A percentile compares a stretch with the other conserved stretches of the same genome.
Evolutionary conservation across 1,140 invertebrate species (phyloP).

Genomic region (Drosophila setifemur): DNA sequence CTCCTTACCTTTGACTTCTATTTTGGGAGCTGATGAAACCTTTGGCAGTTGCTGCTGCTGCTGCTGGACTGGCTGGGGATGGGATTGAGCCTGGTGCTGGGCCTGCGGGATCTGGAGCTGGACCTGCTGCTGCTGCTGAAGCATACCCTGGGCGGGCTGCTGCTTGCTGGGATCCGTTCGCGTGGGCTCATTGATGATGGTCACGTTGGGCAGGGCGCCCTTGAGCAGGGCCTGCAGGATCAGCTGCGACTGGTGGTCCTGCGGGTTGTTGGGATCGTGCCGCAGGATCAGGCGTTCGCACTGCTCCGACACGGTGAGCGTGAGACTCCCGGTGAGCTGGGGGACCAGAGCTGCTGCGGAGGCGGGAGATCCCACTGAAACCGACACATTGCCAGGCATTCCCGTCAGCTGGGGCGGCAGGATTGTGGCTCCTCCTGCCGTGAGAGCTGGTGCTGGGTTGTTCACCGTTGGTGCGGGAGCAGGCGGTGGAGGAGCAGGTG

Average conservation of each 20-base stretch:
- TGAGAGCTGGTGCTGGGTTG: conserved; percentile 12
- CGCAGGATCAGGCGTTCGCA: conserved; percentile 75
- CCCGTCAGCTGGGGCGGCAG: conserved; percentile 68
- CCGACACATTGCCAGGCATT: conserved; percentile 72
- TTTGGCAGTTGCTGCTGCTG: conserved; percentile 35
- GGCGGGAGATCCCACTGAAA: conserved; percentile 73
- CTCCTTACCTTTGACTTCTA: conserved; percentile 54
- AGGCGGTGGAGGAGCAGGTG: conserved; percentile 6
- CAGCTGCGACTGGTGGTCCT: conserved; percentile 80
- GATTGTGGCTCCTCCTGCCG: conserved; percentile 58
- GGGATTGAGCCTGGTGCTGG: conserved; percentile 1
- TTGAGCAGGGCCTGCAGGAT: conserved; percentile 79
- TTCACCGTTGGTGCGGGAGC: not conserved
- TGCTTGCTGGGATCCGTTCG: conserved; percentile 53
- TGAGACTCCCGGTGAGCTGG: conserved; percentile 77
- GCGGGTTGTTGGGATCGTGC: conserved; percentile 79
- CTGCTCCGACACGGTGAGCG: conserved; percentile 76
- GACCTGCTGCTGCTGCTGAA: conserved; percentile 40
- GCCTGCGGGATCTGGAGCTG: conserved; percentile 20
- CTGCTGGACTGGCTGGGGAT: conserved; percentile 3
- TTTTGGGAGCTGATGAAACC: conserved; percentile 31
- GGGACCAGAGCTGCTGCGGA: conserved; percentile 70
- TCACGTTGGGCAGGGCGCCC: conserved; percentile 78
- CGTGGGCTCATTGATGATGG: conserved; percentile 81
- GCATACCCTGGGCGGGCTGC: conserved; percentile 7